phyloP scores from a whole-genome alignment of 2,797 vertebrate genomes.

The Dicrostonyx torquatus region DNA sequence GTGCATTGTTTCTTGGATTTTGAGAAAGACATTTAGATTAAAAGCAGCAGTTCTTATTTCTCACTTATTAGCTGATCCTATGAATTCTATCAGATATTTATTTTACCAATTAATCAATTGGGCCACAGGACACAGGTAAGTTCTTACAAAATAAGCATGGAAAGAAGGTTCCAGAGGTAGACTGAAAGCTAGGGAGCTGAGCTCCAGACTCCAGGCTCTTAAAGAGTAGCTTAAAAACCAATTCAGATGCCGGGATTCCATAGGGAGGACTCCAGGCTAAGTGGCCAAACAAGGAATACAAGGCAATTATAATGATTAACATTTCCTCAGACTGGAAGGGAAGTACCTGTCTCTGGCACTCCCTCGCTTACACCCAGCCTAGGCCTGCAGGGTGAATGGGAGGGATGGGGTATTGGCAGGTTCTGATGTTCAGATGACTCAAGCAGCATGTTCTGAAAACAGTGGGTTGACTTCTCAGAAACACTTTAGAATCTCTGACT shows the following conservation, averaged over 20 bases:
- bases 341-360: neutral
- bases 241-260: neutral
- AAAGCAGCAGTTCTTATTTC: neutral
- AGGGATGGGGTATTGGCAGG: neutral
- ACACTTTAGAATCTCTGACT: constrained; percentile 47
- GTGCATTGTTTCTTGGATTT: neutral
- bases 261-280: neutral
- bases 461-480: constrained; percentile 30
- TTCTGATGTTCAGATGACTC: neutral
- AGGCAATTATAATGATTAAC: neutral
- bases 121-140: neutral
- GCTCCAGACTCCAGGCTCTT: neutral
- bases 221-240: neutral
- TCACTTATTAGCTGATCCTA: neutral
- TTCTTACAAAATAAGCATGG: neutral
- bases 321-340: neutral
- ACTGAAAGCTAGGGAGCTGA: neutral
- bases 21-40: neutral
- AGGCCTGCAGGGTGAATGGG: constrained; percentile 12
- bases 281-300: neutral
- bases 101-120: neutral
- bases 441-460: neutral
- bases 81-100: neutral
- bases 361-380: neutral
- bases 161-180: neutral